These are phyloP conservation scores for Drosophila meridionalis DNA, from an alignment of 2,888 invertebrate species.

Conservation along the genomic window DNA sequence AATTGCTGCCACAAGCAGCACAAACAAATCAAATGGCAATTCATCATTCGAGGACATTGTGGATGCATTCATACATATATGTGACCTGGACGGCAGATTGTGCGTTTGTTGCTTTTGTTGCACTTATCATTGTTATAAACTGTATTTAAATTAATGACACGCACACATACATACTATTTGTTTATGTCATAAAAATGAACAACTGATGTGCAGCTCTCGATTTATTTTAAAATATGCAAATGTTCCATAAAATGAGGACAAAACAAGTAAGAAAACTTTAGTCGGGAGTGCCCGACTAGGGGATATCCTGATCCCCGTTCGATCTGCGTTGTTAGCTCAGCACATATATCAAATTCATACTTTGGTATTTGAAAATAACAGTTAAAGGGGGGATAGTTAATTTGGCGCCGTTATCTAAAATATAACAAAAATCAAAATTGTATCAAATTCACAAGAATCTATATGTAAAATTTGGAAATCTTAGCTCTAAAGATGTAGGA, in stretches of 20 bases:
- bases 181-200: slow-evolving; percentile 24
- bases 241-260: slow-evolving; percentile 20
- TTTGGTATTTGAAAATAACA: too few species aligned
- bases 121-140: slow-evolving; percentile 29
- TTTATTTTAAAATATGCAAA: slow-evolving; percentile 39
- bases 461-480: too few species aligned
- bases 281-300: too few species aligned
- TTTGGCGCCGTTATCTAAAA: too few species aligned
- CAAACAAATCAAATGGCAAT: slow-evolving; percentile 82
- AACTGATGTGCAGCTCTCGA: slow-evolving; percentile 36
- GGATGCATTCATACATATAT: neutral
- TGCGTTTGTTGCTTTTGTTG: slow-evolving; percentile 12
- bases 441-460: too few species aligned
- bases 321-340: too few species aligned
- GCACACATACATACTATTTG: slow-evolving; percentile 5
- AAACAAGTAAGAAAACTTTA: too few species aligned
- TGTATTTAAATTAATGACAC: slow-evolving; percentile 45
- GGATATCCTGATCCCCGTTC: too few species aligned
- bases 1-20: slow-evolving; percentile 81
- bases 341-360: too few species aligned
- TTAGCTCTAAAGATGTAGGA: too few species aligned
- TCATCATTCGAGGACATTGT: slow-evolving; percentile 67
- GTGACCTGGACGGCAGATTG: slow-evolving; percentile 9
- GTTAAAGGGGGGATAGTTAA: too few species aligned
- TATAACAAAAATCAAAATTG: too few species aligned